These are phyloP conservation scores for Nicator chloris DNA, from an alignment of 2,113 vertebrate genomes.

Conservation along the genomic window DNA sequence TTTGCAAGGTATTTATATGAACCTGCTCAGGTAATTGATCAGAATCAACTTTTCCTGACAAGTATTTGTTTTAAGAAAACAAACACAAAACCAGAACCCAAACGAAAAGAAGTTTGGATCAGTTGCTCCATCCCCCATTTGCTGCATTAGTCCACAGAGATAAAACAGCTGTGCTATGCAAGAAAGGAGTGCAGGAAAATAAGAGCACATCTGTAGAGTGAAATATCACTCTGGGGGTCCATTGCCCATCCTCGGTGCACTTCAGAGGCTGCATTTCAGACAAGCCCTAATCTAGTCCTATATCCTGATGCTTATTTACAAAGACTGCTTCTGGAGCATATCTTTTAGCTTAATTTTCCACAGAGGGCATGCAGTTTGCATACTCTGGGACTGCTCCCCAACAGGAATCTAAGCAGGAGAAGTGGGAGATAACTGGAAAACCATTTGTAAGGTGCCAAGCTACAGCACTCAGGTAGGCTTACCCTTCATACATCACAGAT, in stretches of 20 bases:
- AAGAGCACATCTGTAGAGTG: neutral
- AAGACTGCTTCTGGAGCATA: neutral
- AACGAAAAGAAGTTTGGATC: neutral
- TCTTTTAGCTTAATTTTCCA: neutral
- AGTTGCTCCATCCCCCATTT: neutral
- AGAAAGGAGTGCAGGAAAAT: neutral
- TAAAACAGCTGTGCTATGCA: neutral
- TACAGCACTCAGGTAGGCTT: neutral
- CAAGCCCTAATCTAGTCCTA: neutral
- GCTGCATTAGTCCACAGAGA: neutral
- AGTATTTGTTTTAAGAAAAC: neutral
- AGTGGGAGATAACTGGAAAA: neutral
- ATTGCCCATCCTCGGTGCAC: neutral
- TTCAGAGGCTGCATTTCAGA: neutral
- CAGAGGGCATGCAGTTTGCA: accelerated
- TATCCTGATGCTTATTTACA: neutral
- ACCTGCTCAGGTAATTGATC: neutral
- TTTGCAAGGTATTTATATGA: neutral
- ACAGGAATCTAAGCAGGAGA: accelerated
- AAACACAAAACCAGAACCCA: neutral
- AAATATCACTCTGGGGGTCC: neutral
- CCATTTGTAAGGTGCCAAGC: neutral
- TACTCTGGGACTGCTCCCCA: neutral
- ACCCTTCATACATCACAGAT: accelerated
- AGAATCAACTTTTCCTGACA: neutral